Conservation (phyloP, 2,888 invertebrate species). For the Galerucella nymphaeae region DNA sequence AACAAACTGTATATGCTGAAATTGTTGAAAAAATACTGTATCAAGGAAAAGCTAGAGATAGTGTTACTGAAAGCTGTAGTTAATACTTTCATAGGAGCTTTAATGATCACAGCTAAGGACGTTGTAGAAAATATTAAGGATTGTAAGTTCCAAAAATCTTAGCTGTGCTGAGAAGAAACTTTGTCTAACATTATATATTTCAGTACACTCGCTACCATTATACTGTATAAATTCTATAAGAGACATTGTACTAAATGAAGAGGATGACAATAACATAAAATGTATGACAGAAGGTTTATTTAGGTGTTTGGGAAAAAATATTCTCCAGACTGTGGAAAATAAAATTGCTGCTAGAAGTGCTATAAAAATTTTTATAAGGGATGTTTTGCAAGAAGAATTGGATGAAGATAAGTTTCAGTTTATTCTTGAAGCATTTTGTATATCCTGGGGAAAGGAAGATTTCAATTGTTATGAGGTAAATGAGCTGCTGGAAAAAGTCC, state of each 20-base stretch:
- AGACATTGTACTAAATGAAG: conserved; percentile 35
- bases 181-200: conserved; percentile 26
- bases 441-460: conserved; percentile 42
- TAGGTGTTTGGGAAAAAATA: conserved; percentile 32
- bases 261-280: conserved; percentile 31
- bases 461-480: conserved; percentile 45
- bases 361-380: conserved; percentile 35
- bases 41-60: conserved; percentile 32
- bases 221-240: conserved; percentile 36
- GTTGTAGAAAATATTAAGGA: conserved; percentile 23
- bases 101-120: conserved; percentile 34
- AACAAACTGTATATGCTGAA: conserved; percentile 41
- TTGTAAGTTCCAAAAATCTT: conserved; percentile 23
- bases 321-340: conserved; percentile 28
- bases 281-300: conserved; percentile 38
- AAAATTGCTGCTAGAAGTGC: conserved; percentile 30
- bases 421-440: conserved; percentile 47
- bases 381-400: conserved; percentile 42
- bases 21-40: conserved; percentile 38
- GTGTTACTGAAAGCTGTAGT: conserved; percentile 37
- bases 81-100: conserved; percentile 42
- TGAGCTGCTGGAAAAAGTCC: not conserved
- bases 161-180: not conserved
- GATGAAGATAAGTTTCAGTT: conserved; percentile 46
- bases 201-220: conserved; percentile 27